Base-by-base conservation (phyloP, 2,113 vertebrate genomes). In the Hoplias malabaricus region DNA sequence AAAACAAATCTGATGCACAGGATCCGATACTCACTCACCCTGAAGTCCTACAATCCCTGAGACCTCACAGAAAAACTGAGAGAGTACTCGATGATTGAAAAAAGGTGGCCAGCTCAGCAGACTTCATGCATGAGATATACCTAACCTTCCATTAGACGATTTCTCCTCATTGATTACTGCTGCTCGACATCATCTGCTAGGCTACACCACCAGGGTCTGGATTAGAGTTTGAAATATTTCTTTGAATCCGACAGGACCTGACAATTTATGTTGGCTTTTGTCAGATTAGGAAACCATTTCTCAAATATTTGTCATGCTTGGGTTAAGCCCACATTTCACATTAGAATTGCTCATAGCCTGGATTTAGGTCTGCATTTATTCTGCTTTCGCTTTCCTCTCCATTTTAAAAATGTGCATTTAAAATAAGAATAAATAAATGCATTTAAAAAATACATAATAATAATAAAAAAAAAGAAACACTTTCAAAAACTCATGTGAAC, bases 121-220 rank as follows among this genome's bases (percentile, higher is more conserved):
- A 34, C 29, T 53, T 75, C 36, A 38, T 65, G 59, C 73, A 40
- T 25, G 59, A 29, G 40, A 19, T 25, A 25, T 46, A 48, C 59
- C 2, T 50, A 48, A 62, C 43, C 40, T 46, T 46, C 56, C 72
- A 63, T 63, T 63, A 31, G 43, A 6, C n/a, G 19, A 34, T 65
- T 74, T 74, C 57, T 53, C 43, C 42, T 50, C 72, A 50, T n/a
- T 19, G 72, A 75, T 75, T 75, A 75, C 43, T 27, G 72, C 43
- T 36, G 29, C 57, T 34, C 8, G 2, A 50, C 40, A 74, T 42
- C 71, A 33, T 73, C 57, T 48, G 57, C 40, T 31, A 12, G 29
- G 40, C 40, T 33, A n/a, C n/a, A n/a, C n/a, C n/a, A n/a, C 13
- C 13, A 11, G 72, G 42, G 11, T 5, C 1, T 3, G 7, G 12